A percentile compares a stretch with the other conserved stretches of the same genome.
These are phyloP conservation scores for Aphelinus atriplicis DNA, from an alignment of 1,140 invertebrate genomes.

Conservation along the genomic window DNA sequence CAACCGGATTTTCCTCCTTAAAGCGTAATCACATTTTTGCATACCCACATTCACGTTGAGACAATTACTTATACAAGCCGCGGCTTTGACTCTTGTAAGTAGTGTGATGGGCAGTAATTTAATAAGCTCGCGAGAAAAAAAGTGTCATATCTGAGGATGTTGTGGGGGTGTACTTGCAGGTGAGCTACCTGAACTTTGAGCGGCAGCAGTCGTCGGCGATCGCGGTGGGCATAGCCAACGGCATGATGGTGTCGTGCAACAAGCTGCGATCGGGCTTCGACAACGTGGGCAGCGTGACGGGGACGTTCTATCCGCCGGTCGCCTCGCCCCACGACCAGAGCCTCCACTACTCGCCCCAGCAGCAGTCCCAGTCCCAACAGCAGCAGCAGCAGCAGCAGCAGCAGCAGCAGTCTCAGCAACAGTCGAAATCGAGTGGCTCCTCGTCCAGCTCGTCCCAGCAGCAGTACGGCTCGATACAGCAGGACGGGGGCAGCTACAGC, in stretches of 20 bases:
- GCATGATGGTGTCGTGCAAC: slow-evolving; percentile 87
- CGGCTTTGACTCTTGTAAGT: no score
- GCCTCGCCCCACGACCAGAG: slow-evolving; percentile 80
- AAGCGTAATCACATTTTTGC: no score
- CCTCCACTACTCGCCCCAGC: slow-evolving; percentile 57
- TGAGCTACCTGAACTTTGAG: slow-evolving; percentile 64
- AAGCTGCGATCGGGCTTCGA: slow-evolving; percentile 76
- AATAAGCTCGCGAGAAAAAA: no score
- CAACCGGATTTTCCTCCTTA: no score
- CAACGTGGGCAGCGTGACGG: slow-evolving; percentile 81
- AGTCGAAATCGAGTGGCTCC: background rate
- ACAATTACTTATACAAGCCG: no score
- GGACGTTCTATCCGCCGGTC: slow-evolving; percentile 85
- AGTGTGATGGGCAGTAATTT: no score
- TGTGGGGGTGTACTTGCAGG: slow-evolving; percentile 43
- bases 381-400: slow-evolving; percentile 44
- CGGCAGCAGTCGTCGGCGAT: slow-evolving; percentile 66
- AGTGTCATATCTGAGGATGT: no score
- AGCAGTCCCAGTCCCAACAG: slow-evolving; percentile 52
- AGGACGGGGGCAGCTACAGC: slow-evolving; percentile 8
- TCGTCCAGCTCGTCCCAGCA: background rate
- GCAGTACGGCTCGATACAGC: slow-evolving; percentile 50
- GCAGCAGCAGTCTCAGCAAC: slow-evolving; percentile 39
- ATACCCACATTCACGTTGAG: no score
- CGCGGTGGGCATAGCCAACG: slow-evolving; percentile 83